phyloP scores from a whole-genome alignment of 2,888 invertebrate species.

The Halictus quadricinctus region DNA sequence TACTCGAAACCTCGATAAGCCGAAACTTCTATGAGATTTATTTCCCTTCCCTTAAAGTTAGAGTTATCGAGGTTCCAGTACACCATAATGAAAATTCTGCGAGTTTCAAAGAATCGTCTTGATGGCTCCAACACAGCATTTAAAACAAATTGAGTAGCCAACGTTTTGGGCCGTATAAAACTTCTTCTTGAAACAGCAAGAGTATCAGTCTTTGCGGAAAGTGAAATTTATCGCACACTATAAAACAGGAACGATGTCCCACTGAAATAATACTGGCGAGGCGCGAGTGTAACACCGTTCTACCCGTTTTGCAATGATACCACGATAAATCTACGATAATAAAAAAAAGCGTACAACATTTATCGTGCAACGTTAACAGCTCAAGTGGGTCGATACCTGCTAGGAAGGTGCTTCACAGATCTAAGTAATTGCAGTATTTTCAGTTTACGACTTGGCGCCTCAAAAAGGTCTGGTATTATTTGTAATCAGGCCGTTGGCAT shows the following conservation, averaged over 20 bases:
- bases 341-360: slow-evolving; percentile 4
- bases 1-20: too few relatives aligned
- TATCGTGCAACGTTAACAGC: not conserved
- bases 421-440: not conserved
- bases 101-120: not conserved
- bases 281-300: slow-evolving; percentile 5
- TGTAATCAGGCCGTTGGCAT: not conserved
- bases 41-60: too few relatives aligned
- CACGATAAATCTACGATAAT: slow-evolving; percentile 19
- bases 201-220: slow-evolving; percentile 9
- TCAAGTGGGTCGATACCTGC: not conserved
- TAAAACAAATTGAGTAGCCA: not conserved
- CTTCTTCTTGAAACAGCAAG: not conserved
- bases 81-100: not conserved
- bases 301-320: not conserved
- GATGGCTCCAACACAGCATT: not conserved
- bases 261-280: slow-evolving; percentile 1
- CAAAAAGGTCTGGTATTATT: not conserved
- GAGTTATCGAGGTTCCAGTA: too few relatives aligned
- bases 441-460: not conserved
- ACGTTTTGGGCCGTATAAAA: not conserved
- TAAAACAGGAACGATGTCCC: slow-evolving; percentile 19
- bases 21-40: too few relatives aligned
- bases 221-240: slow-evolving; percentile 32
- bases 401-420: not conserved